Percentiles rank a stretch among this genome's conserved stretches.
phyloP scores from a whole-genome alignment of 2,797 vertebrate genomes.

The Dallia pectoralis region DNA sequence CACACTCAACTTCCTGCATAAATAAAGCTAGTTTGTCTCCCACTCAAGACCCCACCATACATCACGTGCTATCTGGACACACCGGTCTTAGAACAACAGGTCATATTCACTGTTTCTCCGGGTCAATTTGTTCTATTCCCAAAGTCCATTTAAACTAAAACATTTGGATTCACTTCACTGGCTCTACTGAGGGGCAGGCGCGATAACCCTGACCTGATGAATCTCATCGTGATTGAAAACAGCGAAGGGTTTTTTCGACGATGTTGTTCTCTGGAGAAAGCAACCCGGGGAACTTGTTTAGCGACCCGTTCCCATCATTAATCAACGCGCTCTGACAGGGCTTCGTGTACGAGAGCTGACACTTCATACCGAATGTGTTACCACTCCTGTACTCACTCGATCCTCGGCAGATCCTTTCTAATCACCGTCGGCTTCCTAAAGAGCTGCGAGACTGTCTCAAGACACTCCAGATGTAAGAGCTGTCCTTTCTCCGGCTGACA shows the following conservation, averaged over 20 bases:
- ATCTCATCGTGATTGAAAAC: conserved; percentile 63
- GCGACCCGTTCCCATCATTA: conserved; percentile 65
- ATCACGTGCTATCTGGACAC: conserved; percentile 35
- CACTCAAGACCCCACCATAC: conserved; percentile 17
- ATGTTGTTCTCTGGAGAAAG: conserved; percentile 60
- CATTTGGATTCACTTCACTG: conserved; percentile 26
- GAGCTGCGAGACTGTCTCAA: conserved; percentile 39
- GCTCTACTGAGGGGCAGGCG: conserved; percentile 31
- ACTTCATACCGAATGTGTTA: conserved; percentile 42
- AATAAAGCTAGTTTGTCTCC: conserved; percentile 22
- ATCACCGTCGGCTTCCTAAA: conserved; percentile 54
- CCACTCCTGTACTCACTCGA: conserved; percentile 42
- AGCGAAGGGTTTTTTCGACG: conserved; percentile 45
- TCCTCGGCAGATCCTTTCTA: conserved; percentile 50
- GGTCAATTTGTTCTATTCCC: conserved; percentile 20
- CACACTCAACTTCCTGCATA: conserved; percentile 16
- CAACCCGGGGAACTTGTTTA: conserved; percentile 50
- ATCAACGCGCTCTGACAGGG: conserved; percentile 49
- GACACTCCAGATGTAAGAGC: conserved; percentile 27
- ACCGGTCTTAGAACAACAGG: conserved; percentile 32
- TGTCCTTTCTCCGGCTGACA: conserved; percentile 15
- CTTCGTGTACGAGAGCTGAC: conserved; percentile 43
- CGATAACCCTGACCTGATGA: conserved; percentile 62
- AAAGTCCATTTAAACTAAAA: conserved; percentile 41
- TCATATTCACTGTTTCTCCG: conserved; percentile 24